Evolutionary conservation across 1,140 invertebrate species (phyloP).

Genomic region (Druon quercuslanigerum): DNA sequence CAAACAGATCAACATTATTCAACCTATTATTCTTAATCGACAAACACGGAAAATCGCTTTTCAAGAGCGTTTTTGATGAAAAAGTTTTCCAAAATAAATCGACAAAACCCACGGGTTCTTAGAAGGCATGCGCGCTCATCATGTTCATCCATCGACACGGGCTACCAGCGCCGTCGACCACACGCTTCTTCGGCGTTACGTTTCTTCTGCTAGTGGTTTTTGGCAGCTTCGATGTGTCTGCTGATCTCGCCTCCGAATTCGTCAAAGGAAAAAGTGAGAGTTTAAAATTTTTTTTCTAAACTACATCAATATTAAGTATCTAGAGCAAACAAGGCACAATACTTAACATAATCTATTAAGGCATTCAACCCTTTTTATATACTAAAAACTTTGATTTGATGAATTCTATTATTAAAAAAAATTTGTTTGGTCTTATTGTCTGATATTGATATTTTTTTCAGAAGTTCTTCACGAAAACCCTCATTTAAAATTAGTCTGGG

Average conservation of each 20-base stretch:
- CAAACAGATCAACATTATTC: conserved; percentile 54
- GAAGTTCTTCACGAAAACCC: too few species aligned
- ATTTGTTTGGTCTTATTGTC: too few species aligned
- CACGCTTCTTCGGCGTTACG: conserved; percentile 59
- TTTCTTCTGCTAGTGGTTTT: conserved; percentile 63
- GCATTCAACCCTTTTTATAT: too few species aligned
- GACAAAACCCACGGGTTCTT: conserved; percentile 64
- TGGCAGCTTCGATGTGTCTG: conserved; percentile 63
- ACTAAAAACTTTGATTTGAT: too few species aligned
- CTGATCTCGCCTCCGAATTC: conserved; percentile 75
- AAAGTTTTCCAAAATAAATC: conserved; percentile 56
- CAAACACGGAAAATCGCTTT: conserved; percentile 50
- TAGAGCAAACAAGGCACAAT: background rate
- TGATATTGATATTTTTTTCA: too few species aligned
- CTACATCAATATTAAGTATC: conserved; percentile 11
- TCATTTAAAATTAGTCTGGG: too few species aligned
- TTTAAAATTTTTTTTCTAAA: conserved; percentile 40
- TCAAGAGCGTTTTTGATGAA: conserved; percentile 48
- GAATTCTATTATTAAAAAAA: too few species aligned
- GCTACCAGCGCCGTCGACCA: conserved; percentile 65
- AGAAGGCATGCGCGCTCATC: conserved; percentile 72
- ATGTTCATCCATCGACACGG: conserved; percentile 69
- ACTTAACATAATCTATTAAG: too few species aligned
- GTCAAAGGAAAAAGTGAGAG: conserved; percentile 78
- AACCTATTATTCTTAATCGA: conserved; percentile 55